phyloP scores from a whole-genome alignment of 2,888 invertebrate genomes.

The Encarsia formosa region DNA sequence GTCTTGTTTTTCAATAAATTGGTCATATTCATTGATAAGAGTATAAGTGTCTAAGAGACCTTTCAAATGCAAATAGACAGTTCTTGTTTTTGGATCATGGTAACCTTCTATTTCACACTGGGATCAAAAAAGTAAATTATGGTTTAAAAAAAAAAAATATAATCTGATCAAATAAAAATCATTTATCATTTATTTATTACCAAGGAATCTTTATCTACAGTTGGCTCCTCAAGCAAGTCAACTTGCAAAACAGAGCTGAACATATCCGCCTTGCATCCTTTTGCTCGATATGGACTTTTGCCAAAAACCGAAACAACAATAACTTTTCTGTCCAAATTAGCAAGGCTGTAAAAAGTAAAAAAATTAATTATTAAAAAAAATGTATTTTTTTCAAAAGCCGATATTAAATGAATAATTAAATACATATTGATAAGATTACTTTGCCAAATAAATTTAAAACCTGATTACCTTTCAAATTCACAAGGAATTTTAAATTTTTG shows the following conservation, averaged over 20 bases:
- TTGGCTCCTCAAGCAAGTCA: constrained; percentile 44
- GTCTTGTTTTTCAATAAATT: constrained; percentile 51
- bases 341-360: constrained; percentile 33
- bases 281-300: constrained; percentile 62
- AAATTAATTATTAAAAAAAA: background rate
- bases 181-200: constrained; percentile 33
- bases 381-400: background rate
- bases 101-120: constrained; percentile 53
- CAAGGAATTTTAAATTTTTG: constrained; percentile 43
- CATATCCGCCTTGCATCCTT: constrained; percentile 62
- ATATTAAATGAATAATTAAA: background rate
- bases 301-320: constrained; percentile 71
- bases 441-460: constrained; percentile 1
- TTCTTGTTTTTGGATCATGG: constrained; percentile 56
- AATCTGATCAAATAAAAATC: constrained; percentile 1
- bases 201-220: constrained; percentile 43
- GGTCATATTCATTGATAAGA: constrained; percentile 53
- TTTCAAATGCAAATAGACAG: constrained; percentile 57
- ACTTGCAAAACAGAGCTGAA: constrained; percentile 43
- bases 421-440: background rate
- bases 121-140: constrained; percentile 18
- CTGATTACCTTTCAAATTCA: constrained; percentile 21
- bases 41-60: constrained; percentile 57
- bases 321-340: constrained; percentile 53
- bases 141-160: constrained; percentile 2